Conservation (phyloP, 1,140 invertebrate species). For the Tribolium madens region DNA sequence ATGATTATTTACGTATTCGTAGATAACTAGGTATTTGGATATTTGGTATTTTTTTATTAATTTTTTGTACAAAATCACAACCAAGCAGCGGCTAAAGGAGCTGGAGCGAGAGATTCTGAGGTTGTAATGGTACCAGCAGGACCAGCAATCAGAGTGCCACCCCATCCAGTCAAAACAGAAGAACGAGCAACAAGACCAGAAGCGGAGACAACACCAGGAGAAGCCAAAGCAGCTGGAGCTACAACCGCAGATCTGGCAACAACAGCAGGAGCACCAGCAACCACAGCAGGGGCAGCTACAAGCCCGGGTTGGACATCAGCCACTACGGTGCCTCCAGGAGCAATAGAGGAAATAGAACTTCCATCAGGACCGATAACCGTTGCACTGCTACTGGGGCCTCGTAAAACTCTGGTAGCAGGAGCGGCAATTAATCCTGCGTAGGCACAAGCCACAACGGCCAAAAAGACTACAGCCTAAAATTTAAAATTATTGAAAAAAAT, state of each 20-base stretch:
- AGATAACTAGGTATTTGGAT: background rate
- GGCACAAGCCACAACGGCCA: slow-evolving; percentile 46
- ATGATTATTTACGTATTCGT: too few species aligned
- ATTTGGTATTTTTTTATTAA: background rate
- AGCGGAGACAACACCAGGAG: slow-evolving; percentile 1
- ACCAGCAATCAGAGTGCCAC: background rate
- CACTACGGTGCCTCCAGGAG: slow-evolving; percentile 53
- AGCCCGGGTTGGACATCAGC: slow-evolving; percentile 40
- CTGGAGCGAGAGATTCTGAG: background rate
- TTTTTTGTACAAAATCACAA: background rate
- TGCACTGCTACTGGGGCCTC: slow-evolving; percentile 54
- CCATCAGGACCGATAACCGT: slow-evolving; percentile 56
- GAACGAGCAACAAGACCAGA: background rate
- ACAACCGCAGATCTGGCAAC: background rate
- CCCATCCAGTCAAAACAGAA: background rate
- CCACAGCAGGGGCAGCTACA: slow-evolving; percentile 41
- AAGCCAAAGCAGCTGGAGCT: background rate
- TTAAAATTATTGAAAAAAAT: slow-evolving; percentile 2
- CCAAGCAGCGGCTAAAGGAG: background rate
- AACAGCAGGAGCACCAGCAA: slow-evolving; percentile 8
- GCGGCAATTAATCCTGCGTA: slow-evolving; percentile 25
- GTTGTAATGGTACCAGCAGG: background rate
- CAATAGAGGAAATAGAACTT: slow-evolving; percentile 47
- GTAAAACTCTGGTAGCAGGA: slow-evolving; percentile 44
- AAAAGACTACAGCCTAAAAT: slow-evolving; percentile 44